These are phyloP conservation scores for Dufourea novaeangliae DNA, from an alignment of 1,140 invertebrate genomes.

Conservation along the genomic window DNA sequence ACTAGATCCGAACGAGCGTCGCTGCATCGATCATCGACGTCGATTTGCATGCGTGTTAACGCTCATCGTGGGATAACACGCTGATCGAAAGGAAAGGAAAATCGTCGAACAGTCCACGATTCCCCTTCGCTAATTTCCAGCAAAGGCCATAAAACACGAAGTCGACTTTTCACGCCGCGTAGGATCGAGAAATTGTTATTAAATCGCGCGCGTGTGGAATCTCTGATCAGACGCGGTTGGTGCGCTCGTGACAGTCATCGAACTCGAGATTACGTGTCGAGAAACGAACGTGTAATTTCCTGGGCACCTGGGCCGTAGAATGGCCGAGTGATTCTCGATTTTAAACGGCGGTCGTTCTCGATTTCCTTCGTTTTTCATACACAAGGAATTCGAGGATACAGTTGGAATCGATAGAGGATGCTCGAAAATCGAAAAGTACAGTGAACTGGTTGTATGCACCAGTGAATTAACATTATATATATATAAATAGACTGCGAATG, in stretches of 20 bases:
- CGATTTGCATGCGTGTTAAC: constrained; percentile 49
- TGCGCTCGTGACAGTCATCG: constrained; percentile 4
- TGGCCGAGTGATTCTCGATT: neutral
- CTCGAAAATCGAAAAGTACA: too few species aligned
- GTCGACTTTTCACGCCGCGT: neutral
- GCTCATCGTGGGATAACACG: neutral
- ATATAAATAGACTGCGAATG: too few species aligned
- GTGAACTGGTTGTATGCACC: too few species aligned
- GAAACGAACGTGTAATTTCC: constrained; percentile 11
- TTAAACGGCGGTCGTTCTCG: neutral
- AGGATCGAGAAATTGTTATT: neutral
- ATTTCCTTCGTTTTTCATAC: neutral
- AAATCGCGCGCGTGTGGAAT: neutral
- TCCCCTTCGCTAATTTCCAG: neutral
- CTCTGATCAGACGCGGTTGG: neutral
- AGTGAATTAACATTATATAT: too few species aligned
- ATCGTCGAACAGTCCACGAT: neutral
- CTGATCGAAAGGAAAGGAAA: neutral
- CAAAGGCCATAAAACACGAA: neutral
- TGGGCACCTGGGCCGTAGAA: neutral
- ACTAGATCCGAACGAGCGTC: constrained; percentile 28
- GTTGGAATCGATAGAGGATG: neutral
- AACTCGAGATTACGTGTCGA: neutral
- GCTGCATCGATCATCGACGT: constrained; percentile 49
- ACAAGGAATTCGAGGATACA: neutral